A percentile compares a stretch with the other conserved stretches of the same genome.
Evolutionary conservation across 2,888 invertebrate species (phyloP).

Genomic region (Carcina quercana): DNA sequence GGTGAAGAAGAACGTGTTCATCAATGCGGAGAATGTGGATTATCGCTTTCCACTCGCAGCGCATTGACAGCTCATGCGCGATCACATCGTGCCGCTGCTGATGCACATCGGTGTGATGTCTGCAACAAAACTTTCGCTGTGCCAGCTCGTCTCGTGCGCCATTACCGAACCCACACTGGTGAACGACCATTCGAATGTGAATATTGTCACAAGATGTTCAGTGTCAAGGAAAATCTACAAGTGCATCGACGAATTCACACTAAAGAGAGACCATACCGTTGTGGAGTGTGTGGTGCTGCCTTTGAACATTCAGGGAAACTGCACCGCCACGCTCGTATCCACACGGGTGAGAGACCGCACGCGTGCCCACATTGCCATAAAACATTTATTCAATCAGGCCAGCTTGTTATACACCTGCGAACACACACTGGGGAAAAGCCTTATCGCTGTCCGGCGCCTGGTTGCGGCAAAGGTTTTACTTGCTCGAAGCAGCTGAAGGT

Average conservation of each 20-base stretch:
- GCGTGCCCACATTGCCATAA: constrained; percentile 91
- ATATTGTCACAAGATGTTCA: constrained; percentile 93
- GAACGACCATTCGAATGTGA: constrained; percentile 94
- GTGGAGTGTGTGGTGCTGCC: constrained; percentile 89
- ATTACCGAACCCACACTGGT: constrained; percentile 92
- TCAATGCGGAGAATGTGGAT: constrained; percentile 82
- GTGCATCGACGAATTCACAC: constrained; percentile 93
- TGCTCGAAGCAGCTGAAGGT: constrained; percentile 94
- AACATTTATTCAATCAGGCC: constrained; percentile 93
- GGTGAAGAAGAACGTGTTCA: constrained; percentile 68
- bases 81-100: constrained; percentile 63
- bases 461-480: constrained; percentile 92
- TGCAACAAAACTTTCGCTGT: constrained; percentile 94
- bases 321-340: constrained; percentile 92
- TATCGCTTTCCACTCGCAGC: constrained; percentile 83
- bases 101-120: constrained; percentile 91
- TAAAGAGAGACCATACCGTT: constrained; percentile 92
- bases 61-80: constrained; percentile 83
- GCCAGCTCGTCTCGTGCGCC: constrained; percentile 88
- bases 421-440: constrained; percentile 94
- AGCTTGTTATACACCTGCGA: constrained; percentile 91
- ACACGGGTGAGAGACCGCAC: constrained; percentile 92
- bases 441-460: constrained; percentile 85
- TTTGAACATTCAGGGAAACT: constrained; percentile 94
- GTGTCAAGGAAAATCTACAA: constrained; percentile 93